phyloP scores from a whole-genome alignment of 2,797 vertebrate species.

The Borostomias antarcticus region DNA sequence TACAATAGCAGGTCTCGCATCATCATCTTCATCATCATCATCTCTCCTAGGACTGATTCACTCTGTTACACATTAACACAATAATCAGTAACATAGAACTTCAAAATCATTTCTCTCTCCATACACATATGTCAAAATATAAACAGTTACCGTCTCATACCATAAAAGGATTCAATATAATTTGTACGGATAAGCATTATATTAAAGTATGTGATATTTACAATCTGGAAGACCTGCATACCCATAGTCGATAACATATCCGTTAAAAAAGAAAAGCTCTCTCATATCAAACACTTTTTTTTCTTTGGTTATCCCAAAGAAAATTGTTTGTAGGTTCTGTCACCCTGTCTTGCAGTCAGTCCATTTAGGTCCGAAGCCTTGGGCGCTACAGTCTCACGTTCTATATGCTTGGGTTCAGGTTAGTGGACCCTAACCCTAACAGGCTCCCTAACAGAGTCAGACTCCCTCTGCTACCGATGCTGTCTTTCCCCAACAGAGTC shows the following conservation, averaged over 20 bases:
- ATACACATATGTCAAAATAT: slow-evolving; percentile 39
- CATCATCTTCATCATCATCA: neutral
- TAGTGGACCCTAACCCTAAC: too few species aligned
- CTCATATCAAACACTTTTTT: too few species aligned
- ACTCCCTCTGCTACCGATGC: too few species aligned
- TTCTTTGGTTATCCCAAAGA: too few species aligned
- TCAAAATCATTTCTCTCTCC: slow-evolving; percentile 27
- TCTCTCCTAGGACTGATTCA: slow-evolving; percentile 6
- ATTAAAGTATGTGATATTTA: slow-evolving; percentile 46
- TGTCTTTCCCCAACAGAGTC: too few species aligned
- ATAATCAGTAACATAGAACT: slow-evolving; percentile 5
- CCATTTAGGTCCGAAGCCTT: slow-evolving; percentile 22
- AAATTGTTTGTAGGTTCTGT: too few species aligned
- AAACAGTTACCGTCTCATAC: slow-evolving; percentile 44
- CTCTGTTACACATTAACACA: slow-evolving; percentile 20
- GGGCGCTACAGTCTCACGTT: too few species aligned
- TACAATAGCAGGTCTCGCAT: slow-evolving; percentile 16
- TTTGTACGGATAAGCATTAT: slow-evolving; percentile 37
- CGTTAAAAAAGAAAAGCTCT: too few species aligned
- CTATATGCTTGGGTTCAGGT: too few species aligned
- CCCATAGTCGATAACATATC: slow-evolving; percentile 24
- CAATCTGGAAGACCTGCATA: slow-evolving; percentile 69
- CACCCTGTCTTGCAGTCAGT: too few species aligned
- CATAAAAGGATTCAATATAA: slow-evolving; percentile 28
- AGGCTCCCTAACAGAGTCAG: too few species aligned